Evolutionary conservation across 1,140 invertebrate genomes (phyloP), one percentile per base, ranked within the genome.

Genomic region (Penaeus indicus): DNA sequence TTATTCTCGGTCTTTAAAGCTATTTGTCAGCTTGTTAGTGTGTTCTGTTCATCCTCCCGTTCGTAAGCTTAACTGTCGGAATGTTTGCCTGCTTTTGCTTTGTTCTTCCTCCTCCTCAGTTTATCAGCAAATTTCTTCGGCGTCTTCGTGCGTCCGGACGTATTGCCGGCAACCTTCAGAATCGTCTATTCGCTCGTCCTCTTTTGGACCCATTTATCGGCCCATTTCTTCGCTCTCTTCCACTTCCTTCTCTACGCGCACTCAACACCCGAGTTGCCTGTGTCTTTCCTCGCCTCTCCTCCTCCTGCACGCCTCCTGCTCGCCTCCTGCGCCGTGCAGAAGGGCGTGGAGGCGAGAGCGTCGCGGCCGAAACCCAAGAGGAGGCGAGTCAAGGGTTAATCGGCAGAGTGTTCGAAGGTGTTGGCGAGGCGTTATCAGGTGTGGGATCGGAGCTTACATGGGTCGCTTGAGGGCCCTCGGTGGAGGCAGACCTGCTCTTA

Each of bases 391-490:
- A 85, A 67, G 47, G 72, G 42, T 85, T 82, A 82, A 82, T 82
- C 60, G 80, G 21, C 32, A 32, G 80, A 27, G 80, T 82, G 80
- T 82, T 82, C 32, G 54, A 32, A 82, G 80, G 80, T 82, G 80
- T 82, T 82, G 80, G 80, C 60, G 60, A 10, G 61, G 60, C 22
- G 61, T 63, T 82, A 82, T 82, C 80, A 82, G 80, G 80, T 82
- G 80, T 82, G 80, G 80, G 22, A 82, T 82, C 80, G 61, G 22
- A 82, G 60, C 61, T 82, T 82, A 82, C 80, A 62, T 32, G 80
- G 60, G 60, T 63, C 80, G 61, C 60, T 61, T 11, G 54, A 16
- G n/a, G 60, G n/a, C 32, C n/a, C 61, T 27, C 54, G 77, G 42
- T 18, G 77, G 25, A 81, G 47, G 47, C 25, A n/a, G 11, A 22